phyloP scores from a whole-genome alignment of 2,888 invertebrate genomes.

The Sycophila texana region DNA sequence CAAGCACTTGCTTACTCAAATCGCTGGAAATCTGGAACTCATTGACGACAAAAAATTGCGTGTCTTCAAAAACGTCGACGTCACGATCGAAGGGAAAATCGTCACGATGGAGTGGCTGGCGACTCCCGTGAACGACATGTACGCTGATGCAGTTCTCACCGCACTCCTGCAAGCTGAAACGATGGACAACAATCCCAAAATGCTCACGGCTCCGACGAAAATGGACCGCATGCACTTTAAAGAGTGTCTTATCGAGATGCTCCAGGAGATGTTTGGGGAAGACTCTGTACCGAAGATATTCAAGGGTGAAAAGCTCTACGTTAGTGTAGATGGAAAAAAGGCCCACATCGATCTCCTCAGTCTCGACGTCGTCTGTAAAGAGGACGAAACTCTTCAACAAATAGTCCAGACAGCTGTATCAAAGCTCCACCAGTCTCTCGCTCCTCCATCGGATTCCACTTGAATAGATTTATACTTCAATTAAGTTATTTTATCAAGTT shows the following conservation, averaged over 20 bases:
- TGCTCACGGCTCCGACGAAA: conserved; percentile 81
- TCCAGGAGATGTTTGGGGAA: conserved; percentile 97
- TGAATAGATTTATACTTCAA: no score
- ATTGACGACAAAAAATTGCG: conserved; percentile 85
- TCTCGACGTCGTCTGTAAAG: conserved; percentile 87
- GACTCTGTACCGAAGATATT: conserved; percentile 95
- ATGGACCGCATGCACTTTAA: conserved; percentile 95
- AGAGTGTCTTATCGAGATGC: conserved; percentile 92
- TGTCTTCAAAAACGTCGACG: conserved; percentile 89
- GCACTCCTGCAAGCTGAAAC: conserved; percentile 90
- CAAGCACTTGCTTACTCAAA: conserved; percentile 86
- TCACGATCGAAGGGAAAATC: conserved; percentile 87
- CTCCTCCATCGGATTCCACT: conserved; percentile 75
- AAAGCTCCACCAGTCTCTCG: conserved; percentile 90
- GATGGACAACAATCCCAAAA: conserved; percentile 81
- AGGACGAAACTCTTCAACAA: conserved; percentile 89
- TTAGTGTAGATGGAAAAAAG: conserved; percentile 89
- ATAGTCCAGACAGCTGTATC: conserved; percentile 90
- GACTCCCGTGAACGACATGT: conserved; percentile 97
- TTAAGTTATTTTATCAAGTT: no score
- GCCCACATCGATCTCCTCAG: conserved; percentile 90
- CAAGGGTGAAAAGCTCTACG: conserved; percentile 90
- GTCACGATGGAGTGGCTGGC: conserved; percentile 96
- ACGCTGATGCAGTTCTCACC: conserved; percentile 95
- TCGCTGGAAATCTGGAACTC: conserved; percentile 85